A percentile compares a stretch with the other conserved stretches of the same genome.
Conservation (phyloP, 2,888 invertebrate genomes). For the Heliconius sara region DNA sequence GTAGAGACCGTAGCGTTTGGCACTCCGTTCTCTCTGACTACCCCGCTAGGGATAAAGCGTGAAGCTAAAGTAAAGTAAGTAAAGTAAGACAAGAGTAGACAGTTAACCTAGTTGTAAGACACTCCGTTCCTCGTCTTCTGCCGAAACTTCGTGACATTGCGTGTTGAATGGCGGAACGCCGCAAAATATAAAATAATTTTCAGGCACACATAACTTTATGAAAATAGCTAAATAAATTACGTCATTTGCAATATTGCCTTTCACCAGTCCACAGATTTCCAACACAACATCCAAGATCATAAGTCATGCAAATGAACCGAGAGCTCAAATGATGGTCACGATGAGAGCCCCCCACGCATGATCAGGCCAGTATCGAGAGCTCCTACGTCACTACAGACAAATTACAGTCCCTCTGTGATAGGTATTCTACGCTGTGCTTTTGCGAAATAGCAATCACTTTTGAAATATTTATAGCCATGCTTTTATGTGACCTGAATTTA, state of each 20-base stretch:
- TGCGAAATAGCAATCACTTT: conserved; percentile 38
- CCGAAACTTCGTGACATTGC: too few relatives aligned
- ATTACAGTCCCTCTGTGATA: conserved; percentile 45
- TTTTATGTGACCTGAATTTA: conserved; percentile 37
- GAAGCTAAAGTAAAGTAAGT: too few relatives aligned
- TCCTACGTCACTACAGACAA: conserved; percentile 53
- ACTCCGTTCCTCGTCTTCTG: too few relatives aligned
- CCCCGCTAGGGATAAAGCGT: too few relatives aligned
- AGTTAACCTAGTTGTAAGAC: too few relatives aligned
- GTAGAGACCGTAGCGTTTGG: too few relatives aligned
- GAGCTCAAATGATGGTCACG: conserved; percentile 61
- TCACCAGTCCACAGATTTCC: background rate
- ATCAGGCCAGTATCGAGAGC: conserved; percentile 56
- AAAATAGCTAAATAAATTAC: background rate
- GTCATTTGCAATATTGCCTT: background rate
- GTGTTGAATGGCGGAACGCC: too few relatives aligned
- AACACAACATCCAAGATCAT: conserved; percentile 43
- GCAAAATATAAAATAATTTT: background rate
- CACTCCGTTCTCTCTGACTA: too few relatives aligned
- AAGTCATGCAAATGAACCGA: conserved; percentile 57
- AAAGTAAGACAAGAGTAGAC: too few relatives aligned
- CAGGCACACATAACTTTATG: background rate
- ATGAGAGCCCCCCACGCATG: conserved; percentile 54
- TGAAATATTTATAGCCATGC: conserved; percentile 40
- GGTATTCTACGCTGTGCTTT: conserved; percentile 37